phyloP scores from a whole-genome alignment of 2,888 invertebrate genomes.

The Melanargia galathea region DNA sequence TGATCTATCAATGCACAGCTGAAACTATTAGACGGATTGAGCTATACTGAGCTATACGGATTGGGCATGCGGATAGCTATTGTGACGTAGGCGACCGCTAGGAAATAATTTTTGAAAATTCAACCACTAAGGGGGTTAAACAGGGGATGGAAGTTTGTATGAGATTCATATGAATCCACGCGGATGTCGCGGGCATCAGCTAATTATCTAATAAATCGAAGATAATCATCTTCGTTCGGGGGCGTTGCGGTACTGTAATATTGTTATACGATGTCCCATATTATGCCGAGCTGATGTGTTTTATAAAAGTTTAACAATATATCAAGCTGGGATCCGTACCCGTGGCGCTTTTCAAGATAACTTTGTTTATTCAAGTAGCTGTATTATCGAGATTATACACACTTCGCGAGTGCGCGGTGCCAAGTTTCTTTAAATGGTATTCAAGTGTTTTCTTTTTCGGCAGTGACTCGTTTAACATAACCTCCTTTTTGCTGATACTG shows the following conservation, averaged over 20 bases:
- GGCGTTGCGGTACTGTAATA: not conserved
- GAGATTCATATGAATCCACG: no score
- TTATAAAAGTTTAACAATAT: conserved; percentile 51
- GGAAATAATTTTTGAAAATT: no score
- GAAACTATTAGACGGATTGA: no score
- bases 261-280: conserved; percentile 28
- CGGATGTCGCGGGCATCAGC: no score
- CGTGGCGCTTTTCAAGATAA: conserved; percentile 29
- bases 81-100: no score
- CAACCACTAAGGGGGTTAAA: no score
- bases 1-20: no score
- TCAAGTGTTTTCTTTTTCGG: conserved; percentile 34
- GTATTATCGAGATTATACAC: conserved; percentile 36
- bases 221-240: no score
- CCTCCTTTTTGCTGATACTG: conserved; percentile 25
- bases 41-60: no score
- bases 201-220: no score
- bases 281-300: conserved; percentile 53
- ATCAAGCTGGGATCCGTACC: conserved; percentile 27
- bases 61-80: no score
- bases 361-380: conserved; percentile 39
- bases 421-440: conserved; percentile 37
- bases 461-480: conserved; percentile 30
- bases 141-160: no score
- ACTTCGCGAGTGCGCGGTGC: conserved; percentile 29